phyloP scores from a whole-genome alignment of 2,797 vertebrate species.

The Acipenser ruthenus region DNA sequence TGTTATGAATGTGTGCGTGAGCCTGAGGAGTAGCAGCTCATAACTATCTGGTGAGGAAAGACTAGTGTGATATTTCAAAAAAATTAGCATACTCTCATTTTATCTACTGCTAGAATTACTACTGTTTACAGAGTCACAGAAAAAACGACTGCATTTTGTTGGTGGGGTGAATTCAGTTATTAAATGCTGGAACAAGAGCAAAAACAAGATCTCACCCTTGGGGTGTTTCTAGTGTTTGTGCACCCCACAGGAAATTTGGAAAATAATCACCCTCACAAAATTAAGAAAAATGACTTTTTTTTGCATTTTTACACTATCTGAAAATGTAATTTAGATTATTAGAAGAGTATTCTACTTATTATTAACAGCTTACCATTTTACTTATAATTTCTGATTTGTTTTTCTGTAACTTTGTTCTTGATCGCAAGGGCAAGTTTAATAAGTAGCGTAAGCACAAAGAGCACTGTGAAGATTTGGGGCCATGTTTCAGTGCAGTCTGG shows the following conservation, averaged over 20 bases:
- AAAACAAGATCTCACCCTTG: no score
- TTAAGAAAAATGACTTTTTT: no score
- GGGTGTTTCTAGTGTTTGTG: no score
- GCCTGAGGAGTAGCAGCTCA: conserved; percentile 60
- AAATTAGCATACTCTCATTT: conserved; percentile 38
- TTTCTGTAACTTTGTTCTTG: background rate
- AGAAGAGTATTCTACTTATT: no score
- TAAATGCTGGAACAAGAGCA: no score
- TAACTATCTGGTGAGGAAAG: conserved; percentile 19
- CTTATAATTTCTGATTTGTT: background rate
- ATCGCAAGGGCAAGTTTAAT: background rate
- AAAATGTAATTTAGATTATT: no score
- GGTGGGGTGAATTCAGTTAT: no score
- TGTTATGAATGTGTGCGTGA: conserved; percentile 80
- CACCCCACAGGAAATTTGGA: no score
- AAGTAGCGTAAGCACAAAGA: background rate
- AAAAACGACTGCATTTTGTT: background rate
- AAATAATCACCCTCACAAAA: no score
- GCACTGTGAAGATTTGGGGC: background rate
- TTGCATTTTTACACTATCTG: no score
- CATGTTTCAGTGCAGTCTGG: background rate
- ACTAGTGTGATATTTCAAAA: conserved; percentile 45
- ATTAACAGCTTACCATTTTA: background rate
- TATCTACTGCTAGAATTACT: conserved; percentile 24
- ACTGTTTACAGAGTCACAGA: background rate